Evolutionary conservation across 2,797 vertebrate genomes (phyloP).

Genomic region (Pseudochromis fuscus): DNA sequence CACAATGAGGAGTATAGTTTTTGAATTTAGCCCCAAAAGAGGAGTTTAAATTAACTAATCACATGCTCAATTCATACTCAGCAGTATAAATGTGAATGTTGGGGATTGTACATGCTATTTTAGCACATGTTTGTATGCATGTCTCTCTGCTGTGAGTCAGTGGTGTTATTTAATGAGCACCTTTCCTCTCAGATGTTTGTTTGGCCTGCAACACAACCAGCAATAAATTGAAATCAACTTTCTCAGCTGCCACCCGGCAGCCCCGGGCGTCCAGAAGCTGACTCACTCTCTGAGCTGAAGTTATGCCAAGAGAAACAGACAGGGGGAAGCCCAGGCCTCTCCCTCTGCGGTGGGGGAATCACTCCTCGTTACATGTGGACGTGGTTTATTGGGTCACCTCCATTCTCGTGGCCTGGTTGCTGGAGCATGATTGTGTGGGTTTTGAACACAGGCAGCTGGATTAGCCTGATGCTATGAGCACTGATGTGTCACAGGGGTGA

Average conservation of each 20-base stretch:
- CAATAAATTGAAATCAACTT: constrained; percentile 16
- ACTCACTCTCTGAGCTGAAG: constrained; percentile 63
- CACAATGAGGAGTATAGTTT: no score
- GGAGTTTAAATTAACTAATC: neutral
- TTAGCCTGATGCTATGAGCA: constrained; percentile 48
- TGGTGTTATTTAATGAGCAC: neutral
- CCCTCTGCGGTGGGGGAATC: constrained; percentile 48
- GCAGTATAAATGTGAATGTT: neutral
- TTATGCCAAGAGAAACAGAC: constrained; percentile 57
- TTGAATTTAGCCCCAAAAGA: no score
- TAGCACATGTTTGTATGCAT: neutral
- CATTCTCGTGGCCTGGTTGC: constrained; percentile 46
- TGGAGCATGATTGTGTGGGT: constrained; percentile 43
- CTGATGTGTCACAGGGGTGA: constrained; percentile 53
- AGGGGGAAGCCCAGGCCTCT: constrained; percentile 60
- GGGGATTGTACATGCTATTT: neutral
- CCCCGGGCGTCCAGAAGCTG: constrained; percentile 52
- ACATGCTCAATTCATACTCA: neutral
- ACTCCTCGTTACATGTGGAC: constrained; percentile 59
- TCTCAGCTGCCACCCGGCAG: constrained; percentile 30
- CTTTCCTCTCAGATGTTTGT: constrained; percentile 16
- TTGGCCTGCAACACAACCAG: constrained; percentile 14
- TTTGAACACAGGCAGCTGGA: constrained; percentile 25
- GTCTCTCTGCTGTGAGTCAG: neutral
- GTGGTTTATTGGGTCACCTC: constrained; percentile 65